Percentiles rank a stretch among this genome's conserved stretches.
Conservation (phyloP, 2,113 vertebrate genomes). For the Bucco capensis region DNA sequence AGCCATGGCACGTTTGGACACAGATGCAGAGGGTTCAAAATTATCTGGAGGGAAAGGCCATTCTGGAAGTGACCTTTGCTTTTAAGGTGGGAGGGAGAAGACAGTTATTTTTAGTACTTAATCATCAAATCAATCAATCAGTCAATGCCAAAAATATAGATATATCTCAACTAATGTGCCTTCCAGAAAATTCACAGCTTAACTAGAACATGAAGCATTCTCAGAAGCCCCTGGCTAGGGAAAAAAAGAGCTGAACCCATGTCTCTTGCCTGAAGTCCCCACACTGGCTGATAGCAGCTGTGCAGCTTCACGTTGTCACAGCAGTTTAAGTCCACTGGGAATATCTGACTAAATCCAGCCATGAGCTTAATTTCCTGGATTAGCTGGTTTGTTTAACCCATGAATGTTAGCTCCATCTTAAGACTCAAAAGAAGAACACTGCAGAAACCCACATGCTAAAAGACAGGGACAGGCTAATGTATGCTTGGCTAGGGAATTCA, state of each 20-base stretch:
- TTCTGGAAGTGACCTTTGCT: neutral
- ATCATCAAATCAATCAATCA: neutral
- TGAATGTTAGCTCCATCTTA: neutral
- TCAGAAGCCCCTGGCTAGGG: neutral
- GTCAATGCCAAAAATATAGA: constrained; percentile 34
- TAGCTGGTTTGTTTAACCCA: neutral
- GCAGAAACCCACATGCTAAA: neutral
- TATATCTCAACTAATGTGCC: neutral
- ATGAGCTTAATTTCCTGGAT: neutral
- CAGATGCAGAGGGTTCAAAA: neutral
- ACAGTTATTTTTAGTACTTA: neutral
- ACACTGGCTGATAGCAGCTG: neutral
- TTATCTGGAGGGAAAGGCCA: neutral
- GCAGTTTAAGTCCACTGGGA: neutral
- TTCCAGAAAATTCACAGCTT: constrained; percentile 65
- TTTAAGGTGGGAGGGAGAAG: neutral
- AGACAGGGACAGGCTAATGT: neutral
- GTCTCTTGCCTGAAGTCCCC: neutral
- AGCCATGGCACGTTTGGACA: neutral
- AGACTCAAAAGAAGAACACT: neutral
- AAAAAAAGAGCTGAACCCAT: neutral
- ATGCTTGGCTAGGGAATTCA: neutral
- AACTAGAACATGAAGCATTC: neutral
- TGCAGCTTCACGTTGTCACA: neutral
- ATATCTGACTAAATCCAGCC: neutral